Evolutionary conservation across 2,888 invertebrate genomes (phyloP).

Genomic region (Seira ritae): DNA sequence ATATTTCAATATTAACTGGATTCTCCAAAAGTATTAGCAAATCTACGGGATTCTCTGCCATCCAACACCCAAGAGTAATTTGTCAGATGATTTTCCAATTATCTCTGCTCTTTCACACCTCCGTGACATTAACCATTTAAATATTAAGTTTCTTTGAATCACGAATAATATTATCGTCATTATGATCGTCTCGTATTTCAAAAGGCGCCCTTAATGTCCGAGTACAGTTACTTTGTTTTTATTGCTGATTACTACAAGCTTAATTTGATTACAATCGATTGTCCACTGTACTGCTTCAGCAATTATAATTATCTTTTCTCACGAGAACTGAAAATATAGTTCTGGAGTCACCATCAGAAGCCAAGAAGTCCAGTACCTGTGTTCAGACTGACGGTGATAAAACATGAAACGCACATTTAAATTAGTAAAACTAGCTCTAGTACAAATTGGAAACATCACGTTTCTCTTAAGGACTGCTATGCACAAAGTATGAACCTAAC

Average conservation of each 20-base stretch:
- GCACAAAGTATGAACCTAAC: constrained; percentile 16
- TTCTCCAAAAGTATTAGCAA: too few relatives aligned
- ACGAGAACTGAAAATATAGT: not conserved
- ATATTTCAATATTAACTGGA: too few relatives aligned
- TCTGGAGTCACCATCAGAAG: too few relatives aligned
- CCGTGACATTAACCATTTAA: not conserved
- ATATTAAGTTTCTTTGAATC: too few relatives aligned
- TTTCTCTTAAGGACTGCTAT: not conserved
- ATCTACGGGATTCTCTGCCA: too few relatives aligned
- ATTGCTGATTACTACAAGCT: not conserved
- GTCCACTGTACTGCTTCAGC: not conserved
- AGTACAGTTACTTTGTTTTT: constrained; percentile 5
- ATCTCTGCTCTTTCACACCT: not conserved
- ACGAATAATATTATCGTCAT: not conserved
- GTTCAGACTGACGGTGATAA: too few relatives aligned
- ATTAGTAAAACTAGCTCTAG: not conserved
- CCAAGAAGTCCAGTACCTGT: too few relatives aligned
- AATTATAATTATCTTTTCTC: too few relatives aligned
- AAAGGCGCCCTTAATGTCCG: constrained; percentile 1
- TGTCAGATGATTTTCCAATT: too few relatives aligned
- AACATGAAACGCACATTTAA: not conserved
- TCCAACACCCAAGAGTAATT: too few relatives aligned
- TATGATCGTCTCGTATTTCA: not conserved
- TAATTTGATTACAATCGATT: not conserved
- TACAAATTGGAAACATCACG: constrained; percentile 8